Percentiles rank a stretch among this genome's conserved stretches.
phyloP scores from a whole-genome alignment of 2,113 vertebrate genomes.

The Rhineura floridana region DNA sequence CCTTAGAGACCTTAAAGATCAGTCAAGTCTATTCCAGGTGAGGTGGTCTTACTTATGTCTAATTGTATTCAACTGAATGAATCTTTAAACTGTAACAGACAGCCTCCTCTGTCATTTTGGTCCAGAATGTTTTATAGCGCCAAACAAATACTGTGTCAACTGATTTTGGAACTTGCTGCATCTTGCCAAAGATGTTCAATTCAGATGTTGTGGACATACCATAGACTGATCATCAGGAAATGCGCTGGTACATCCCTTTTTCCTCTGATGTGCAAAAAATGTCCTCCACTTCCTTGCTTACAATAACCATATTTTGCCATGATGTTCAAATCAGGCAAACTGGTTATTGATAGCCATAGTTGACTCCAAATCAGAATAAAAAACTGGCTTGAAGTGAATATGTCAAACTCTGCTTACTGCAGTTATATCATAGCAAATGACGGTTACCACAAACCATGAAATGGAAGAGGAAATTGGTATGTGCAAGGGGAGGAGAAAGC shows the following conservation, averaged over 20 bases:
- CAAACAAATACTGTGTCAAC: background rate
- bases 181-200: too few relatives aligned
- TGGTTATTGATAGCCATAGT: too few relatives aligned
- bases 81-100: background rate
- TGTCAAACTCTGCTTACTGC: background rate
- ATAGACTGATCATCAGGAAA: too few relatives aligned
- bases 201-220: too few relatives aligned
- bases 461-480: background rate
- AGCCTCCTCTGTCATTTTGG: background rate
- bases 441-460: background rate
- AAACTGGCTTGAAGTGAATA: background rate
- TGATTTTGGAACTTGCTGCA: too few relatives aligned
- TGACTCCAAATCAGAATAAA: too few relatives aligned
- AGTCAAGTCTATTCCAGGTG: too few relatives aligned
- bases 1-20: too few relatives aligned
- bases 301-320: background rate
- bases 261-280: too few relatives aligned
- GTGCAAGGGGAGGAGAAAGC: background rate
- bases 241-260: too few relatives aligned
- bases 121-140: background rate
- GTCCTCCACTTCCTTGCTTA: too few relatives aligned
- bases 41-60: too few relatives aligned
- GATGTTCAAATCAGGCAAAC: background rate
- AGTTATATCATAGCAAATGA: background rate
- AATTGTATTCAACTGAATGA: background rate